Conservation (phyloP, 2,888 invertebrate species). For the Acheta domesticus region DNA sequence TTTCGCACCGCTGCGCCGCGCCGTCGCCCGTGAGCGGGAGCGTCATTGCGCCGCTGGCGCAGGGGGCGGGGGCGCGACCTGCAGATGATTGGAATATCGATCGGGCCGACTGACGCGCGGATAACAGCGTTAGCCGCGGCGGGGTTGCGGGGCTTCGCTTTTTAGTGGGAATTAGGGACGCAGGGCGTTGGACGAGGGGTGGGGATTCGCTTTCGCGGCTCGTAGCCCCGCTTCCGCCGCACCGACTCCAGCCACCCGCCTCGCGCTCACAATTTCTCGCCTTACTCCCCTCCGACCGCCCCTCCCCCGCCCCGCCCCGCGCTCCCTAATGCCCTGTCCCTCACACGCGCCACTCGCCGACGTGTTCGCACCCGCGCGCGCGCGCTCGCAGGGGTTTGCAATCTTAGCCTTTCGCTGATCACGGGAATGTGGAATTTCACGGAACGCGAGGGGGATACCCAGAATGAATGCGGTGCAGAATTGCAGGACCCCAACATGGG, state of each 20-base stretch:
- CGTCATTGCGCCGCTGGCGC: not conserved
- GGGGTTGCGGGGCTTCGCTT: conserved; percentile 3
- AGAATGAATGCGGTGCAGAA: no score
- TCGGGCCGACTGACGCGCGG: not conserved
- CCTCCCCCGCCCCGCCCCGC: not conserved
- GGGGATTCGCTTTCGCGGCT: not conserved
- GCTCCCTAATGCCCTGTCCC: no score
- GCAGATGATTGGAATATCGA: conserved; percentile 18
- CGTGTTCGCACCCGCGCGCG: no score
- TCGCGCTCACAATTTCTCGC: not conserved
- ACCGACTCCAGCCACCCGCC: not conserved
- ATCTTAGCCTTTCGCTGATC: no score
- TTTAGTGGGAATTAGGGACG: not conserved
- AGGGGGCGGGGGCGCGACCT: not conserved
- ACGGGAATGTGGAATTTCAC: no score
- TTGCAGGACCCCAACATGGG: no score
- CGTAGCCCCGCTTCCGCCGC: not conserved
- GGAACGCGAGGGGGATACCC: no score
- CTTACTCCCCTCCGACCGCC: not conserved
- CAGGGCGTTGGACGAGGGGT: not conserved
- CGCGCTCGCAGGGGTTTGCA: no score
- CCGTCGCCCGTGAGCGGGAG: not conserved
- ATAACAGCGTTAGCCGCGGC: not conserved
- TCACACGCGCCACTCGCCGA: no score
- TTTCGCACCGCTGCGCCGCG: no score